phyloP scores from a whole-genome alignment of 1,140 invertebrate genomes.

The Copidosoma floridanum region DNA sequence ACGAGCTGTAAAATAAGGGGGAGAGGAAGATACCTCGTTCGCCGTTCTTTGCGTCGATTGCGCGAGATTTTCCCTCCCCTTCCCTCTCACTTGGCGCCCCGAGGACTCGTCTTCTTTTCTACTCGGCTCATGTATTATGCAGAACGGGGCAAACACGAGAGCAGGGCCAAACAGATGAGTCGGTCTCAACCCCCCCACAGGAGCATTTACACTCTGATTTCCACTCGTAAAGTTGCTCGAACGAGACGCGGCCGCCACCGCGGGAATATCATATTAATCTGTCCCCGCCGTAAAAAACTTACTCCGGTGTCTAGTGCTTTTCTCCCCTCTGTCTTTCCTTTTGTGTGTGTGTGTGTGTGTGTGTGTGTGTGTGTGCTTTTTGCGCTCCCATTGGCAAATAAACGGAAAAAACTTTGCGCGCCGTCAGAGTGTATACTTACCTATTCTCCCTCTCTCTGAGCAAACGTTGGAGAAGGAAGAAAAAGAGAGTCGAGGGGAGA shows the following conservation, averaged over 20 bases:
- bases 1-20: background rate
- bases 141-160: constrained; percentile 3
- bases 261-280: no score
- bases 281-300: no score
- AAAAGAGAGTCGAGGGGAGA: background rate
- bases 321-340: no score
- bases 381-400: no score
- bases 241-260: no score
- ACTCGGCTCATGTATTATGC: constrained; percentile 11
- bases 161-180: no score
- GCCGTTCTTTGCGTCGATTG: background rate
- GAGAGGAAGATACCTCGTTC: background rate
- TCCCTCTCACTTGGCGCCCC: background rate
- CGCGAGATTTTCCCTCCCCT: constrained; percentile 1
- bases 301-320: no score
- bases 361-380: no score
- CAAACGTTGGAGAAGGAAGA: background rate
- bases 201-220: constrained; percentile 14
- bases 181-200: no score
- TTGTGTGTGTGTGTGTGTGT: no score
- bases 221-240: background rate
- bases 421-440: no score
- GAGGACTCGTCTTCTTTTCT: background rate
- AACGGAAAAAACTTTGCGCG: no score
- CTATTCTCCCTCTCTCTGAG: background rate